Base-by-base conservation (phyloP, 2,797 vertebrate genomes). In the Eremophila alpestris region DNA sequence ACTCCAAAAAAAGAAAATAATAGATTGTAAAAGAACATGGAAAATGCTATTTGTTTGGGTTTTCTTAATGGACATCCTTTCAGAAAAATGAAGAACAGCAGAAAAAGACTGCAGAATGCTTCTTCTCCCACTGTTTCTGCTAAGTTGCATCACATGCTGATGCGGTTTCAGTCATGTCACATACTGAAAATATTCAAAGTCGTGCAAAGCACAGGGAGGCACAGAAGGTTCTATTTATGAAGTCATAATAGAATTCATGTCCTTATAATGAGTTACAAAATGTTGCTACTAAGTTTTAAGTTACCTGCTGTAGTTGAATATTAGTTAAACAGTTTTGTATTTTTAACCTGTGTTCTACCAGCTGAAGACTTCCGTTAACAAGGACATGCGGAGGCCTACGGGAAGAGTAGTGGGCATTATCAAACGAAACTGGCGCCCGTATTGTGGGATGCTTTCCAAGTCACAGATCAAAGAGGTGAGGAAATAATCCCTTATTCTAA, bases 351-450 rank as follows among this genome's bases (percentile, higher is more conserved):
- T 86, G n/a, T 91, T 60, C 38, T 67, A 36, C 56, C 91, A 99
- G 99, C 89, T 99, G 94, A 98, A 97, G 96, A 91, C 90, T 76
- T 88, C 95, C 13, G 54, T 94, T 88, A 97, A 70, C 17, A 98
- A 98, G 34, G 97, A 96, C 26, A 97, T 98, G 97, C 96, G 97
- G 92, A 99, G 98, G 91, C 98, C 99, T 63, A 99, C 99, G 2
- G 99, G 99, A 52, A 98, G 96, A 97, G 97, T 99, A 2, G 98
- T 99, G 86, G 99, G 99, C 65, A 98, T 99, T 95, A 99, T 99
- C 95, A 99, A 99, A 97, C 98, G 99, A 86, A 99, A 98, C 97
- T 99, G 99, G 99, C 98, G 99, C 87, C 99, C 99, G 0, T 99
- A 98, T 91, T 99, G 99, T 92, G 99, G 99, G 81, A 99, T 99